These are phyloP conservation scores for Dromiciops gliroides DNA, from an alignment of 2,113 vertebrate genomes.

Conservation along the genomic window DNA sequence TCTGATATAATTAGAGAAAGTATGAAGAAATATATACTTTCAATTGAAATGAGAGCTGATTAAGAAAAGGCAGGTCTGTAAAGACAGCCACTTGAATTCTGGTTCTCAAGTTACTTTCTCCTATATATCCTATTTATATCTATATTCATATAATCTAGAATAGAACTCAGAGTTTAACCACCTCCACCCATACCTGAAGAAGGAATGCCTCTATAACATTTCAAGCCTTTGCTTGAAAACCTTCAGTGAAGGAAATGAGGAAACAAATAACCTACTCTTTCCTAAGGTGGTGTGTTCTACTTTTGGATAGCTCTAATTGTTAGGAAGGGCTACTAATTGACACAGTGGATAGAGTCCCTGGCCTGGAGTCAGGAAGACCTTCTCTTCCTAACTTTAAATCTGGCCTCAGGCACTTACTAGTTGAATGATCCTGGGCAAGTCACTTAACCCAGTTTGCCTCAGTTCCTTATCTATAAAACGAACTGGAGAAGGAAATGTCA, in stretches of 20 bases:
- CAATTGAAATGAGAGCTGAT: neutral
- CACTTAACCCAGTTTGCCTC: neutral
- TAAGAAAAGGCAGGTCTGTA: neutral
- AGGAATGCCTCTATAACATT: neutral
- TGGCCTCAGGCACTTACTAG: neutral
- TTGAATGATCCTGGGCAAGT: neutral
- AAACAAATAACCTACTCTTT: too few species aligned
- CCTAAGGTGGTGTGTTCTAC: too few species aligned
- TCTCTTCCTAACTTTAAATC: neutral
- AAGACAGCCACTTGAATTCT: neutral
- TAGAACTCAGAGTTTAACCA: neutral
- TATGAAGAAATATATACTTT: neutral
- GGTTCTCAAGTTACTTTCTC: neutral
- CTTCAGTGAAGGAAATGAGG: neutral
- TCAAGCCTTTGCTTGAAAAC: neutral
- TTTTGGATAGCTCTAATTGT: too few species aligned
- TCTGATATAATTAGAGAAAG: neutral
- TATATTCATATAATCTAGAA: neutral
- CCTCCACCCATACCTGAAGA: neutral
- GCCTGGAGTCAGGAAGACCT: neutral
- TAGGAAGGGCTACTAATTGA: too few species aligned
- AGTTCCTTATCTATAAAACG: neutral
- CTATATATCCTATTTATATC: neutral
- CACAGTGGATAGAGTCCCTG: too few species aligned
- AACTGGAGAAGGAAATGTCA: neutral